phyloP scores from a whole-genome alignment of 2,888 invertebrate species.

The Mechanitis mazaeus region DNA sequence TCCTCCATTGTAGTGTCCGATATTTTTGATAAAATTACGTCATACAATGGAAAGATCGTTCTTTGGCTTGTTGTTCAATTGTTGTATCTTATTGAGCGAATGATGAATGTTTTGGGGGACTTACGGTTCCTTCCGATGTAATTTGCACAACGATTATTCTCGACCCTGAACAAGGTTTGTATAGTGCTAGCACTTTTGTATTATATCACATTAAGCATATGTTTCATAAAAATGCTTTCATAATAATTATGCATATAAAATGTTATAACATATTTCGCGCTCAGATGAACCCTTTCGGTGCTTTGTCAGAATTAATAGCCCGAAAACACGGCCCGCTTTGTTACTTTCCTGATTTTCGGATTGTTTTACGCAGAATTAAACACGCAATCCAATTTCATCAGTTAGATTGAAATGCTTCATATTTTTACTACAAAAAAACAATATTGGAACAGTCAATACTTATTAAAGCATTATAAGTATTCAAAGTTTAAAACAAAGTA shows the following conservation, averaged over 20 bases:
- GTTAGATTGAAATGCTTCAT: conserved; percentile 44
- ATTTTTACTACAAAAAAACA: conserved; percentile 5
- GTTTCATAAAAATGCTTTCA: conserved; percentile 14
- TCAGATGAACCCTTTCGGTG: conserved; percentile 67
- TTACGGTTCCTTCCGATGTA: conserved; percentile 63
- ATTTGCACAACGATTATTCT: conserved; percentile 47
- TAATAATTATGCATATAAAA: conserved; percentile 34
- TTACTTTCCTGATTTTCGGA: conserved; percentile 67
- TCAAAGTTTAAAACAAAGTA: conserved; percentile 18
- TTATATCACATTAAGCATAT: not conserved
- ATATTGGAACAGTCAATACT: not conserved
- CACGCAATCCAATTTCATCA: conserved; percentile 71
- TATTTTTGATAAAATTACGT: conserved; percentile 76
- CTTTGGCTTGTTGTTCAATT: conserved; percentile 71
- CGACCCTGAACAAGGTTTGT: conserved; percentile 13
- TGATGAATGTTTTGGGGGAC: conserved; percentile 60
- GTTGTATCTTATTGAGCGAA: conserved; percentile 69
- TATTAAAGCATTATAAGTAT: too few species aligned
- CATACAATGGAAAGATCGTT: conserved; percentile 61
- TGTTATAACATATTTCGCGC: conserved; percentile 67
- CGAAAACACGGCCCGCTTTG: conserved; percentile 55
- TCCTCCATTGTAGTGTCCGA: conserved; percentile 61
- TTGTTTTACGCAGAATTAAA: conserved; percentile 75
- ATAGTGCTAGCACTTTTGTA: not conserved
- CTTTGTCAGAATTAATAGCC: conserved; percentile 73